Conservation (phyloP, 1,140 invertebrate species). For the Luehdorfia chinensis region DNA sequence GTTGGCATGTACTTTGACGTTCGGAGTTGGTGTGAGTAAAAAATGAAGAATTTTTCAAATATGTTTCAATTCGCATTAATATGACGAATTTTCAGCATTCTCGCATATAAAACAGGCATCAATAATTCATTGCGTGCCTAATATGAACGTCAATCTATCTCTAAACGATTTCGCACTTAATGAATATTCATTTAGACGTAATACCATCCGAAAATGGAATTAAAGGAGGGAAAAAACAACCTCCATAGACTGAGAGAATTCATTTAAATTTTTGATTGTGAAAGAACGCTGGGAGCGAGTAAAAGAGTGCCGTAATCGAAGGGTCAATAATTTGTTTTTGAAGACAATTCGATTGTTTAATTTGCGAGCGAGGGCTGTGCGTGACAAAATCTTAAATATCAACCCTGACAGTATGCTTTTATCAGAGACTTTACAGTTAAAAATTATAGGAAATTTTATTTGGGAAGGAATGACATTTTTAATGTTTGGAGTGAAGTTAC, state of each 20-base stretch:
- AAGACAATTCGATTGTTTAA: conserved; percentile 18
- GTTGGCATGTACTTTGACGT: not conserved
- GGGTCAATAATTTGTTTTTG: conserved; percentile 49
- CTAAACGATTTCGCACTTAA: conserved; percentile 69
- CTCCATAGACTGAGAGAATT: conserved; percentile 45
- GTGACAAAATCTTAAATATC: not conserved
- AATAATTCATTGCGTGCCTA: conserved; percentile 61
- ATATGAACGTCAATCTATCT: conserved; percentile 71
- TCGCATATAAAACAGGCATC: conserved; percentile 27
- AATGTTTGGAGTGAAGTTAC: no score
- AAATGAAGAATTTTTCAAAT: no score
- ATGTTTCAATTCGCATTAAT: no score
- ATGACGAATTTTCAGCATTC: not conserved
- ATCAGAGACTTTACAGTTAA: not conserved
- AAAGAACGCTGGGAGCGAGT: conserved; percentile 38
- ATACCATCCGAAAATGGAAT: conserved; percentile 66
- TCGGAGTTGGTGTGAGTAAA: no score
- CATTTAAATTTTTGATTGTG: conserved; percentile 72
- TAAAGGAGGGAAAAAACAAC: conserved; percentile 60
- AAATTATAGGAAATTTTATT: conserved; percentile 8
- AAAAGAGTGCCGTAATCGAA: conserved; percentile 45
- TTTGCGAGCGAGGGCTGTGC: conserved; percentile 3
- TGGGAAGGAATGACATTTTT: no score
- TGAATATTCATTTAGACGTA: conserved; percentile 73
- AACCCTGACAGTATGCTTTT: not conserved